Evolutionary conservation across 37 sponge, comb jelly and placozoan genomes (phyloP), one percentile per base, ranked within the genome.

Genomic region (Spongilla lacustris): DNA sequence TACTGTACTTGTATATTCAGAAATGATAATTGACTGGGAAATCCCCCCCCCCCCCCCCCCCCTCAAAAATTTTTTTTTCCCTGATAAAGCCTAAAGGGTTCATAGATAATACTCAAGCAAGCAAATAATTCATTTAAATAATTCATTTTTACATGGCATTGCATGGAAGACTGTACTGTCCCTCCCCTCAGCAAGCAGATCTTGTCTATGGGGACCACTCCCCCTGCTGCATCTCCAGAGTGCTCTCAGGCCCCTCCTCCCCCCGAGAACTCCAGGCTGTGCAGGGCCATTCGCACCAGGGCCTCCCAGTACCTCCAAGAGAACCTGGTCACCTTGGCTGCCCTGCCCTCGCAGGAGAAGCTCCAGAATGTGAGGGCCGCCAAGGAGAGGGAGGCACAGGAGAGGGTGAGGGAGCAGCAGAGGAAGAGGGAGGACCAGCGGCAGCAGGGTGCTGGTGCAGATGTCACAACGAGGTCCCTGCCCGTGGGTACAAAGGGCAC

Each of bases 291-390:
- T 37, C 89, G 95, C 2, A 71, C 78, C 67, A 86, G 58, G 74
- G 90, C 90, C 46, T 89, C 83, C 58, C 71, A 38, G 26, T 96
- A 87, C 50, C 82, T 96, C 4, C 97, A 96, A 72, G 87, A 88
- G n/a, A 89, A 95, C 83, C 79, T 95, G 36, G 36, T 95, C 29
- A 74, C 70, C n/a, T 66, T 95, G 19, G 84, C 80, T 1, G 68
- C 94, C 29, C 85, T 92, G 14, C 96, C 93, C 25, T 86, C 93
- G 11, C 49, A n/a, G 23, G 86, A 76, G 50, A 80, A 89, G 67
- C 86, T 95, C 26, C 49, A 67, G 22, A 78, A 89, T 31, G 49
- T 95, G 2, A 50, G 81, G 28, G 83, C 84, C 28, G 71, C 67
- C 23, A 87, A 80, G 66, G 93, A 89, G 33, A 87, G 79, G 66